phyloP scores from a whole-genome alignment of 2,888 invertebrate genomes.

The Suillia variegata region DNA sequence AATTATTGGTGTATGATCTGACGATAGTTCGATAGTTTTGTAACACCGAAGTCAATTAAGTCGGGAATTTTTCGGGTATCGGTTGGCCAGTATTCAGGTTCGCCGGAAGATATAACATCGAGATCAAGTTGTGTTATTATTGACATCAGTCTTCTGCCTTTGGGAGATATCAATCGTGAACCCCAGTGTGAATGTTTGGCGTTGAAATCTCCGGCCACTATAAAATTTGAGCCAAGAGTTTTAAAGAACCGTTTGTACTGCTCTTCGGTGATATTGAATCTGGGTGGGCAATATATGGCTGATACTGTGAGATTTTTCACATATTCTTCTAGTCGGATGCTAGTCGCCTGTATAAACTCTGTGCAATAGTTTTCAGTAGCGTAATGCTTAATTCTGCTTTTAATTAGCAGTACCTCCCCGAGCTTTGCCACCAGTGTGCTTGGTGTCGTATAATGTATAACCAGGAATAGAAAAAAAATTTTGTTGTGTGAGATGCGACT shows the following conservation, averaged over 20 bases:
- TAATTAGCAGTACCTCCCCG: background rate
- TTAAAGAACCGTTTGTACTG: background rate
- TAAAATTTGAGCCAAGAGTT: conserved; percentile 11
- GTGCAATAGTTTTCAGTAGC: background rate
- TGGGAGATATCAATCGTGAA: conserved; percentile 20
- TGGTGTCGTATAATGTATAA: background rate
- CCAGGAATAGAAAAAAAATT: background rate
- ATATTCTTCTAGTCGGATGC: background rate
- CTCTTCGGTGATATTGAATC: background rate
- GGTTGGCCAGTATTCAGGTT: conserved; percentile 25
- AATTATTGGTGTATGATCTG: conserved; percentile 22
- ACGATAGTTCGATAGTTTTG: too few species aligned
- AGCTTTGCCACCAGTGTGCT: background rate
- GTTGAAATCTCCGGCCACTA: conserved; percentile 28
- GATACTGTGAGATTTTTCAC: background rate
- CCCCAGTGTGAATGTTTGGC: conserved; percentile 26
- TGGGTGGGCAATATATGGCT: background rate
- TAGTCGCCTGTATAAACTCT: background rate
- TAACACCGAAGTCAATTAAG: conserved; percentile 19
- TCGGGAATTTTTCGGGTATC: conserved; percentile 20
- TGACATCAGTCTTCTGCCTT: conserved; percentile 18
- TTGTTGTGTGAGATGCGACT: background rate
- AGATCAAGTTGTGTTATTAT: conserved; percentile 18
- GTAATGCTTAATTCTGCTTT: background rate
- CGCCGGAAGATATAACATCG: conserved; percentile 19